Evolutionary conservation across 2,888 invertebrate species (phyloP), one percentile per base, ranked within the genome.

Genomic region (Conus canariensis): DNA sequence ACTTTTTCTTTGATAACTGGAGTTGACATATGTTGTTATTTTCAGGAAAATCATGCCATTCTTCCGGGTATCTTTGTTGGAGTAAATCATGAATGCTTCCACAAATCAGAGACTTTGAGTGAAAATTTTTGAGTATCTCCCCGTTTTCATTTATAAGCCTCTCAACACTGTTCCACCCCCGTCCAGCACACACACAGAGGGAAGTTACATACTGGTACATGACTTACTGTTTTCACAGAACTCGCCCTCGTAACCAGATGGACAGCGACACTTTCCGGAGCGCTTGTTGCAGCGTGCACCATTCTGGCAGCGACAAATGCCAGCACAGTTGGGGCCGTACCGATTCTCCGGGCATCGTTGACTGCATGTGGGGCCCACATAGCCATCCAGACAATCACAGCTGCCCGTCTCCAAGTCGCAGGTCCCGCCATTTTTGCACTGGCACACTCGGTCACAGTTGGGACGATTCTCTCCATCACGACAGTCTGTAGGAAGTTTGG

Each of bases 191-290:
- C 45, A 45, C 45, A 45, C 45, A 45, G 45, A 45, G 45, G 45
- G 45, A 45, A 45, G 45, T 45, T 45, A 45, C 45, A 45, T 45
- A 45, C 45, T 45, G 45, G 4, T 45, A 45, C 45, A 45, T 45
- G 45, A 92, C 91, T 91, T 90, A 95, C 95, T 92, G 58, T 93
- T 90, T 67, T 94, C 92, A 92, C 97, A 97, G 56, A 93, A 92
- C 19, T 94, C 94, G 6, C 97, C 97, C 12, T 92, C 94, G 93
- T 94, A 97, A 0, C 97, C 97, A 6, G 96, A 95, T n/a, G 95
- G 95, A 93, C 97, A 97, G 87, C 95, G 94, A 96, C 99, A 99
- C 93, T 97, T 97, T 8, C 99, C 99, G 90, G 98, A 98, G 16
- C 93, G 88, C 86, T 94, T 94, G 85, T 96, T 94, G 92, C 96